Base-by-base conservation (phyloP, 2,888 invertebrate species). In the Chalcis sispes region DNA sequence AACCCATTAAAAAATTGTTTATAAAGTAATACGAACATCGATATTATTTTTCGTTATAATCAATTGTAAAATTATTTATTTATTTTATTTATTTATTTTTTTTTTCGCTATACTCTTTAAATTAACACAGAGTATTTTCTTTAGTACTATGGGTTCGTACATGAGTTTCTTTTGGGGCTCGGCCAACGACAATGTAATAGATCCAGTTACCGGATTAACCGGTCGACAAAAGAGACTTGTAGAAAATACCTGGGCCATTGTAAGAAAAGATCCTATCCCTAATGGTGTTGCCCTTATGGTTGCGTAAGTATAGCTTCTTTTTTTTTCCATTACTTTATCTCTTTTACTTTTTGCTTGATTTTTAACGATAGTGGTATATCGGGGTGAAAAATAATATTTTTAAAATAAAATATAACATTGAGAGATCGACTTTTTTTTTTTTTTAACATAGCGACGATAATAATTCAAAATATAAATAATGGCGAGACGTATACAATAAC, bases 271-370 rank as follows among this genome's bases (percentile, higher is more conserved):
- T 81, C 83, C 89, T n/a, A 85, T 88, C 29, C 87, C 83, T 75
- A 86, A 89, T 75, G 90, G 90, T 62, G 81, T 89, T 20, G 85
- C 89, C 46, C 85, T 91, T 61, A 90, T 91, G 84, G 79, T 86
- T 62, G 83, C 87, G 90, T 91, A 85, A 88, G 89, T 86, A 80
- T 42, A 36, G 10, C 13, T 50, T 3, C 29, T 52, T 13, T 56
- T 20, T 29, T 1, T 5, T 25, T 2, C 20, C 32, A 18, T 52
- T 3, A 10, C 20, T n/a, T n/a, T n/a, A n/a, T n/a, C n/a, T n/a
- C n/a, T n/a, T n/a, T 8, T 18, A 23, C 27, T 56, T 56, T 67
- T 67, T 56, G 56, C 29, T n/a, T 25, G 8, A 25, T 7, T 15
- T 18, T 18, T 48, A 32, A 4, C 36, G 23, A n/a, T 59, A n/a